Conservation (phyloP, 2,888 invertebrate species). For the Megaustenia siamemsis region DNA sequence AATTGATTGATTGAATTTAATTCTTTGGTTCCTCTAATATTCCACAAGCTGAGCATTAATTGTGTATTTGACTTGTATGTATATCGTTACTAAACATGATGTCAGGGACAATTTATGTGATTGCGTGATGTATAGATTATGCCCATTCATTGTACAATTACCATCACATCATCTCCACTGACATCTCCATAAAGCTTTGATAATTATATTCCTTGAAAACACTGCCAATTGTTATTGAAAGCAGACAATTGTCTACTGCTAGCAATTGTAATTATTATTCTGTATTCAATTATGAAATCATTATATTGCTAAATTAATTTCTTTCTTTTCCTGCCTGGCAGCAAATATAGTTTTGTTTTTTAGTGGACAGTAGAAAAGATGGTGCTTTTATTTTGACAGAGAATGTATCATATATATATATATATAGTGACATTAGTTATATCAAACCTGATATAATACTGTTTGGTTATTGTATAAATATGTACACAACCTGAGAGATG, state of each 20-base stretch:
- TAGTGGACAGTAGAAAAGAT: no score
- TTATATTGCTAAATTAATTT: no score
- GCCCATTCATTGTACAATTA: neutral
- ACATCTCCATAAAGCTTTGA: conserved; percentile 54
- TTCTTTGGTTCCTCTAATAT: neutral
- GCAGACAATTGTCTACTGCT: no score
- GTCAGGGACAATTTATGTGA: conserved; percentile 25
- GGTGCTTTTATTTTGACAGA: no score
- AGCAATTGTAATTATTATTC: neutral
- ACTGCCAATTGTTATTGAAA: conserved; percentile 26
- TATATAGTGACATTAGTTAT: no score
- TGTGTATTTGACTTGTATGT: neutral
- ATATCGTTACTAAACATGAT: neutral
- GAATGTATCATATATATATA: no score
- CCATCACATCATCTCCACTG: neutral
- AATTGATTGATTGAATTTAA: neutral
- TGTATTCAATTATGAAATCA: neutral
- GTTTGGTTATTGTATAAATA: no score
- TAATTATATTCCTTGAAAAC: conserved; percentile 50
- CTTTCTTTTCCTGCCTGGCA: no score
- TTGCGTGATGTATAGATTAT: neutral
- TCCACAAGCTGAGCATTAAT: neutral
- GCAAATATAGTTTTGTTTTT: no score
- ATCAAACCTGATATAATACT: no score
- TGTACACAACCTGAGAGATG: no score